Conservation (phyloP, 2,113 vertebrate species). For the Xiphophorus couchianus region DNA sequence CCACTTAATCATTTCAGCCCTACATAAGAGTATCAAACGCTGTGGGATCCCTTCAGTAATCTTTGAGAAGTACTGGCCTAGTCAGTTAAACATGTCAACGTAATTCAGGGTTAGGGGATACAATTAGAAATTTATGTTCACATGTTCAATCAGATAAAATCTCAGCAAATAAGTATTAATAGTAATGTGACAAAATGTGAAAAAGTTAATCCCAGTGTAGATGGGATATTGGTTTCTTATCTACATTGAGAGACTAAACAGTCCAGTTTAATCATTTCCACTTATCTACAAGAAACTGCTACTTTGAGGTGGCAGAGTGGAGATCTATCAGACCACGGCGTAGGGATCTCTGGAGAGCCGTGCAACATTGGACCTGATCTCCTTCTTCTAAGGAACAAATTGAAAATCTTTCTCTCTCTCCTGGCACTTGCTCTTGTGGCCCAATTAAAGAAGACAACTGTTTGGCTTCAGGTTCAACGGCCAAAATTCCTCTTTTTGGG, state of each 20-base stretch:
- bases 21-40: no score
- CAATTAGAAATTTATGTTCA: background rate
- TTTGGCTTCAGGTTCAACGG: constrained; percentile 68
- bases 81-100: no score
- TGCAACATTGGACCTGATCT: constrained; percentile 79
- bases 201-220: constrained; percentile 1
- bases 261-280: background rate
- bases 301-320: constrained; percentile 27
- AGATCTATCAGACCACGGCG: constrained; percentile 54
- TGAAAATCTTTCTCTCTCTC: constrained; percentile 79
- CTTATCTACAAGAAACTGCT: background rate
- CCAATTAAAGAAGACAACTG: constrained; percentile 80
- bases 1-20: no score
- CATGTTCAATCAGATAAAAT: background rate
- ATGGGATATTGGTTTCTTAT: constrained; percentile 41
- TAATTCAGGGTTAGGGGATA: no score
- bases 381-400: constrained; percentile 75
- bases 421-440: constrained; percentile 57
- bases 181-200: no score
- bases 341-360: constrained; percentile 58
- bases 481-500: constrained; percentile 19
- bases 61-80: no score
- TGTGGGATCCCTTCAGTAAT: no score
- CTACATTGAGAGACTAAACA: constrained; percentile 14
- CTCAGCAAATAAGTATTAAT: no score